Percentiles rank a stretch among this genome's conserved stretches.
phyloP scores from a whole-genome alignment of 2,797 vertebrate genomes.

The Tenualosa ilisha region DNA sequence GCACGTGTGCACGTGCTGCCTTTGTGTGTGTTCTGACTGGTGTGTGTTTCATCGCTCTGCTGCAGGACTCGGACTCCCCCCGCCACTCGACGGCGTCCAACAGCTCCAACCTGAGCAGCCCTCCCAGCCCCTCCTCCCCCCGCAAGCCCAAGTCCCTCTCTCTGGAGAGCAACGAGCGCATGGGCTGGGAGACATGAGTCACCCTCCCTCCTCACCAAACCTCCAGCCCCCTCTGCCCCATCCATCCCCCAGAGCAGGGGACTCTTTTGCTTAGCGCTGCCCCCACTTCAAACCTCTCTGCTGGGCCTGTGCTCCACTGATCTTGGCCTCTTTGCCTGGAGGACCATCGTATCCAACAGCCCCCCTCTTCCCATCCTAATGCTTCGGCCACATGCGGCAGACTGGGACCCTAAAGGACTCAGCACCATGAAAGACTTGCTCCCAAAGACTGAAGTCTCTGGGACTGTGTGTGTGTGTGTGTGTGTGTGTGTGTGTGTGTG shows the following conservation, averaged over 20 bases:
- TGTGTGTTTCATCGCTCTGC: neutral
- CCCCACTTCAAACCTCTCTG: constrained; percentile 40
- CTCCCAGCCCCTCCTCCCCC: constrained; percentile 90
- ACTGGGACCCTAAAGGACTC: constrained; percentile 4
- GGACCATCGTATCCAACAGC: neutral
- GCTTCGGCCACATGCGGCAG: neutral
- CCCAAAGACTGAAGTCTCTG: neutral
- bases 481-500: constrained; percentile 35
- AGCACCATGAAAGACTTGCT: neutral
- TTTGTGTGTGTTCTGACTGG: neutral
- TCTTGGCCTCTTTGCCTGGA: neutral
- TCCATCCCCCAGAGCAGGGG: constrained; percentile 9
- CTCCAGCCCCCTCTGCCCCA: constrained; percentile 18
- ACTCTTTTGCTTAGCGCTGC: neutral
- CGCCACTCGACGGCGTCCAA: constrained; percentile 96
- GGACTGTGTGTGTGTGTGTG: constrained; percentile 38
- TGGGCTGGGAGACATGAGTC: constrained; percentile 92
- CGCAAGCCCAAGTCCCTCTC: constrained; percentile 96
- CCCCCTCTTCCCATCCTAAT: neutral
- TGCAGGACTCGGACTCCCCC: constrained; percentile 95
- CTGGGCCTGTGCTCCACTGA: neutral
- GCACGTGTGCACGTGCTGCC: neutral
- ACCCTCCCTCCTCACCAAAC: neutral
- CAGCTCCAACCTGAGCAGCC: constrained; percentile 99
- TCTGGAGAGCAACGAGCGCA: constrained; percentile 91